A percentile compares a stretch with the other conserved stretches of the same genome.
Evolutionary conservation across 2,113 vertebrate species (phyloP).

Genomic region (Bombycilla garrulus): DNA sequence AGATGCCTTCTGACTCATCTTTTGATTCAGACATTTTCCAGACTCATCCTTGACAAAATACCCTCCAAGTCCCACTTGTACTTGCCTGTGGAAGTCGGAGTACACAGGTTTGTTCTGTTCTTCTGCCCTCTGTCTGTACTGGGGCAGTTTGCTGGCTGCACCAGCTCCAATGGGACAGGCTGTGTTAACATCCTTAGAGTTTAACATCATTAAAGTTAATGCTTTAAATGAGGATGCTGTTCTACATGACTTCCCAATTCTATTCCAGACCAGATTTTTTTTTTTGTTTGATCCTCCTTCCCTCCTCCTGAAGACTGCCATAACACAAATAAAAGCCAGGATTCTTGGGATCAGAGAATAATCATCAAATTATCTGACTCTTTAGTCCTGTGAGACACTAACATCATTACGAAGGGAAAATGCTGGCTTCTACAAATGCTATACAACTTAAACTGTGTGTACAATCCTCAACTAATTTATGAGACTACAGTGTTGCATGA

Average conservation of each 20-base stretch:
- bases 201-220: background rate
- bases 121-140: background rate
- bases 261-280: background rate
- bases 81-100: background rate
- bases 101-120: accelerated
- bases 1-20: background rate
- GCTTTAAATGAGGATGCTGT: background rate
- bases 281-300: background rate
- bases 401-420: background rate
- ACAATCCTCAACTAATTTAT: background rate
- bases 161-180: background rate
- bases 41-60: background rate
- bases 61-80: background rate
- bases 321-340: background rate
- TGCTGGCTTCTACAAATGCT: background rate
- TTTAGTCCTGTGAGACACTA: background rate
- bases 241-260: background rate
- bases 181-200: background rate
- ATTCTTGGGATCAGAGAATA: background rate
- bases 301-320: background rate
- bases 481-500: background rate
- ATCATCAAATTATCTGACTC: background rate
- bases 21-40: background rate
- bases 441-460: background rate
- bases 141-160: background rate